phyloP scores from a whole-genome alignment of 2,888 invertebrate species.

The Phalera bucephala region DNA sequence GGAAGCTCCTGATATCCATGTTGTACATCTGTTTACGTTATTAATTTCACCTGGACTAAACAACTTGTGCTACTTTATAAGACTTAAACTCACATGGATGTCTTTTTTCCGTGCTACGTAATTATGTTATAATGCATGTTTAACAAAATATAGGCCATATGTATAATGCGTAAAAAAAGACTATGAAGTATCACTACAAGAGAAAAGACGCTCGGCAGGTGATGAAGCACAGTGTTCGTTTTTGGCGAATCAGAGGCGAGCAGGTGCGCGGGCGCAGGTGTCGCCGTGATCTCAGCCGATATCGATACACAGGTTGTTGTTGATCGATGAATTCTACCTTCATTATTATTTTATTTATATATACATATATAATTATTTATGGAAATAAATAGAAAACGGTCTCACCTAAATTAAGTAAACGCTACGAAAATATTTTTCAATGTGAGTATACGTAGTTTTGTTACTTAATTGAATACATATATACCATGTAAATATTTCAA shows the following conservation, averaged over 20 bases:
- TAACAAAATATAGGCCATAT: not conserved
- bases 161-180: not conserved
- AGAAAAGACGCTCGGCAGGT: conserved; percentile 60
- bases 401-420: no score
- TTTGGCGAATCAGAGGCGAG: conserved; percentile 77
- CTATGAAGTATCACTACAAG: conserved; percentile 7
- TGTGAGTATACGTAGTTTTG: no score
- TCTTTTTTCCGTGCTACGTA: not conserved
- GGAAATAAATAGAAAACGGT: not conserved
- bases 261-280: conserved; percentile 73
- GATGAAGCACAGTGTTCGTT: conserved; percentile 60
- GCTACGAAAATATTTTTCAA: no score
- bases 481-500: no score
- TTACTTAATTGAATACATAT: no score
- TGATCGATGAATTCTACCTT: conserved; percentile 21
- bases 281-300: conserved; percentile 67
- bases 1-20: no score
- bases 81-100: not conserved
- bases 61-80: no score
- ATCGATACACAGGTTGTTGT: conserved; percentile 57
- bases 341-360: no score
- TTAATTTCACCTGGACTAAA: no score
- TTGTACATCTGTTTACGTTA: no score
- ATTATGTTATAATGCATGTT: not conserved
- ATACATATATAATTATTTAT: not conserved